Evolutionary conservation across 2,888 invertebrate species (phyloP).

Genomic region (Acleris emargana): DNA sequence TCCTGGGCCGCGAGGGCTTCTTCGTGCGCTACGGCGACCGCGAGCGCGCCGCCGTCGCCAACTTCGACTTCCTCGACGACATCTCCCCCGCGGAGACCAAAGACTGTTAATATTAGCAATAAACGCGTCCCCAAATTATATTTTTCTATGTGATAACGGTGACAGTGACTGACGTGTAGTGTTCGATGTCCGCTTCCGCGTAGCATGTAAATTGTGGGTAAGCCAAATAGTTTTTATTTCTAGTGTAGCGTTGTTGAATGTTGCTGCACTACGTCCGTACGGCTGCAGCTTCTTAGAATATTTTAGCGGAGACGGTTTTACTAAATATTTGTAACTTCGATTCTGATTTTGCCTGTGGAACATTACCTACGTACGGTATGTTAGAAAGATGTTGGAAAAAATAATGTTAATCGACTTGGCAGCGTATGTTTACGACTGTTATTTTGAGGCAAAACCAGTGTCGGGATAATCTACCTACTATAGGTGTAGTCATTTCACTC

Average conservation of each 20-base stretch:
- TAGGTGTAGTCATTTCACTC: slow-evolving; percentile 63
- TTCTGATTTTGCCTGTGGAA: slow-evolving; percentile 29
- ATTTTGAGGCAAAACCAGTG: slow-evolving; percentile 38
- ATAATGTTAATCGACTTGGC: neutral
- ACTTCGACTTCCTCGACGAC: slow-evolving; percentile 91
- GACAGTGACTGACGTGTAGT: slow-evolving; percentile 24
- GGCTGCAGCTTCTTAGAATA: slow-evolving; percentile 77
- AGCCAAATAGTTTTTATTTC: slow-evolving; percentile 64
- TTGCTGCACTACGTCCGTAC: slow-evolving; percentile 59
- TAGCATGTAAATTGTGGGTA: slow-evolving; percentile 56
- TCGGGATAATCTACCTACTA: slow-evolving; percentile 53
- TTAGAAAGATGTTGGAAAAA: neutral
- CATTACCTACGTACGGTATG: neutral
- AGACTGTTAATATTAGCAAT: slow-evolving; percentile 74
- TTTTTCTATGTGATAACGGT: slow-evolving; percentile 68
- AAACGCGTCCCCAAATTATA: slow-evolving; percentile 67
- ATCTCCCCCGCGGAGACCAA: slow-evolving; percentile 78
- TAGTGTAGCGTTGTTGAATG: slow-evolving; percentile 59
- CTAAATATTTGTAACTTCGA: slow-evolving; percentile 27
- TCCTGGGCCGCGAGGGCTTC: slow-evolving; percentile 90
- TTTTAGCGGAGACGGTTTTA: slow-evolving; percentile 21
- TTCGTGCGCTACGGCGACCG: slow-evolving; percentile 90
- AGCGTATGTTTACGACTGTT: too few species aligned
- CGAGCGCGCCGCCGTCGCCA: slow-evolving; percentile 90
- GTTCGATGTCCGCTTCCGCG: slow-evolving; percentile 57